Evolutionary conservation across 1,140 invertebrate species (phyloP), one percentile per base, ranked within the genome.

Genomic region (Carposina sasakii): DNA sequence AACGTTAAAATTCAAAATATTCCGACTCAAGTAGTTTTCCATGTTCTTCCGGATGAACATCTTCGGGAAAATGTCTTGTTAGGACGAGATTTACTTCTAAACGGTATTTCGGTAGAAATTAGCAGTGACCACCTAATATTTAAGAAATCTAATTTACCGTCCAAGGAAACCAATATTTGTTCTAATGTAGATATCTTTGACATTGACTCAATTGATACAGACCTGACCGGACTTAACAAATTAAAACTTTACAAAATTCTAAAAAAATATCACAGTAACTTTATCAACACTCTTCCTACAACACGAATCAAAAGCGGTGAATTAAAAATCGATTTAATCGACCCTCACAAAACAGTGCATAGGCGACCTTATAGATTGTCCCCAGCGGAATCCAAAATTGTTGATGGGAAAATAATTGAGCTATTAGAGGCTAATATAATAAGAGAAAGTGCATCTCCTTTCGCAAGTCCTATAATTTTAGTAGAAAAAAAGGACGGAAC

Each of bases 401-500:
- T 63, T 2, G 24, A 49, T 19, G n/a, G 48, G 9, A 48, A 60
- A 34, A 20, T 64, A 2, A 10, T 54, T 3, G 54, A 52, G 1
- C 20, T 54, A 17, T 17, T 54, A 28, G 30, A 26, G 13, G 22
- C 37, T 19, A 16, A 21, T 5, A 51, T 56, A 2, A 52, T 56
- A 21, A 28, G 51, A 31, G 52, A 54, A 31, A 48, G 44, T 24
- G 39, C 49, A 0, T 67, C 60, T 0, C 49, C 58, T 26, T 61
- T 56, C 13, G 60, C 57, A 0, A 60, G 57, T 2, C 54, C 54
- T 8, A 54, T 61, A 6, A 52, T 68, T 5, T 41, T 68, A 28
- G 53, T 52, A 4, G 41, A 48, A 16, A 66, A 66, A 36, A 66
- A 60, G 23, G 56, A 57, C 12, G 63, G 60, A 0, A 50, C 48